phyloP scores from a whole-genome alignment of 2,888 invertebrate species.

The Lepidonotus clava region DNA sequence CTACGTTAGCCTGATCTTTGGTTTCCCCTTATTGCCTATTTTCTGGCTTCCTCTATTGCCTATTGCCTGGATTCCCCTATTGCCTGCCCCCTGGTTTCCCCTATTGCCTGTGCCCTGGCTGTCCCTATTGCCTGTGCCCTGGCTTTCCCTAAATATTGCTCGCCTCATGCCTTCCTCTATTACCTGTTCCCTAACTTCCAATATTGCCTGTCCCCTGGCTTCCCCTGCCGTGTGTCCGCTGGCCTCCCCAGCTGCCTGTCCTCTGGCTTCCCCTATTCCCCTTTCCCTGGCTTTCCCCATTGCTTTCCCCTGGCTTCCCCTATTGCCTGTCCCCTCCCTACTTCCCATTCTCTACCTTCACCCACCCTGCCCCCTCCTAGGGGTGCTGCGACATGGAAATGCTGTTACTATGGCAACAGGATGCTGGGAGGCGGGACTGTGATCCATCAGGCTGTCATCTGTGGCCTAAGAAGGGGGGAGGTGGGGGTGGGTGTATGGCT shows the following conservation, averaged over 20 bases:
- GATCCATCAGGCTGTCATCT: constrained; percentile 47
- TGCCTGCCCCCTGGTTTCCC: not conserved
- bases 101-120: not conserved
- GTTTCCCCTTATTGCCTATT: too few species aligned
- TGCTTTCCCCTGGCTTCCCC: not conserved
- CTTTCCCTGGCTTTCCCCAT: not conserved
- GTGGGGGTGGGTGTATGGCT: not conserved
- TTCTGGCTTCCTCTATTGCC: too few species aligned
- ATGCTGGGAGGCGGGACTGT: constrained; percentile 3
- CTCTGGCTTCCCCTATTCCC: too few species aligned
- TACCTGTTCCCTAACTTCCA: too few species aligned
- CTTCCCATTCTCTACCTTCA: not conserved
- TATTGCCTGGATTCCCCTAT: too few species aligned
- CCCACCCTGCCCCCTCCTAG: not conserved
- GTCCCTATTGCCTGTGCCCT: not conserved
- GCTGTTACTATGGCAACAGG: constrained; percentile 52
- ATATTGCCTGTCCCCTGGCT: too few species aligned
- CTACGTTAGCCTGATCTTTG: not conserved
- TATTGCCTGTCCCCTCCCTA: not conserved
- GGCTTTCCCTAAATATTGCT: not conserved
- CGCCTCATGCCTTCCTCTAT: not conserved
- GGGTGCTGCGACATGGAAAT: constrained; percentile 6
- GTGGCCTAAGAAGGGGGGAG: not conserved
- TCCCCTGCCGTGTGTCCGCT: not conserved
- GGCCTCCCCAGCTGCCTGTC: not conserved